Base-by-base conservation (phyloP, 92 coral and sea anemone species). In the Palythoa grandis region DNA sequence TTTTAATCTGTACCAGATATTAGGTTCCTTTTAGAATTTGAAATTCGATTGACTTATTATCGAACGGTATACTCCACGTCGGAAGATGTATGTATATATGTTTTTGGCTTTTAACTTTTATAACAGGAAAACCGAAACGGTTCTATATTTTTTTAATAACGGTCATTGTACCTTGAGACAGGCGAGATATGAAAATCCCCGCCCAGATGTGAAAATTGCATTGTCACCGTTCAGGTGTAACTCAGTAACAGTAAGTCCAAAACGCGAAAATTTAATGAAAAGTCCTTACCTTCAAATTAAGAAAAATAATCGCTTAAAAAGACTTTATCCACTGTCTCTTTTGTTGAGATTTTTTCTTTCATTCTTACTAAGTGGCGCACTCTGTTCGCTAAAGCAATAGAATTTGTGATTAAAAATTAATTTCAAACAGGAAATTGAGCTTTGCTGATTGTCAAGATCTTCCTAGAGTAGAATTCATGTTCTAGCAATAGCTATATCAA, bases 401-500 rank as follows among this genome's bases (percentile, higher is more conserved):
- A 47, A 47, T 68, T 80, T 52, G 16, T 67, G 70, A 80, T 65
- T 80, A 80, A 80, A 67, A 80, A 43, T 78, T 80, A 47, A 80
- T 65, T 65, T 66, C 47, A 47, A 66, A 67, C 85, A 47, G 47
- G 57, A 78, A 61, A 80, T 54, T n/a, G 43, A 23, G 15, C 24
- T 22, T 38, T 78, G 57, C 20, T 78, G 48, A 35, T 60, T 43
- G 72, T 38, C 63, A 48, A 37, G 35, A 15, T 47, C 43, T 80
- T 40, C 25, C 52, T 43, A 65, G 40, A 69, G 48, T 80, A 48
- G 11, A 22, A 52, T 79, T 79, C 72, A 79, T 65, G 8, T 57
- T 79, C 58, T 63, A 43, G 13, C 25, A 65, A 52, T 38, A 25
- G 50, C 7, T 72, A 17, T 78, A 19, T 37, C 38, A 40, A 65